Base-by-base conservation (phyloP, 1,140 invertebrate species). In the Popillia japonica region DNA sequence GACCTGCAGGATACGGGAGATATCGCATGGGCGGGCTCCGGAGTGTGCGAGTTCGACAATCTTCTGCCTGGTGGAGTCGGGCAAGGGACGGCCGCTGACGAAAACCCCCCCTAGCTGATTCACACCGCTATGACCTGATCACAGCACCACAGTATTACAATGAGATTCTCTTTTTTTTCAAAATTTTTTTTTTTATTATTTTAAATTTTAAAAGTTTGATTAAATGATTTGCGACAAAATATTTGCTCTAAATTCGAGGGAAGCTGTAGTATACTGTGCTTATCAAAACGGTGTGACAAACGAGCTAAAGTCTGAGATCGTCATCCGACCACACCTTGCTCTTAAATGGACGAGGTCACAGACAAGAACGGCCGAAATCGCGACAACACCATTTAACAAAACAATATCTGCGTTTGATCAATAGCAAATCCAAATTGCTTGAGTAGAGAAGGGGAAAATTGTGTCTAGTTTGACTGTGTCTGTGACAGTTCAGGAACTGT, bases 21-120 rank as follows among this genome's bases (percentile, higher is more conserved):
- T 99, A 89, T 99, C 98, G 89, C 98, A 99, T 4, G 98, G 98
- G 80, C 98, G 88, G 8, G 97, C 97, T 3, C 98, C 98, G 7
- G 96, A 96, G 87, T 99, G 96, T 20, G 98, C 98, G 85, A 99
- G 88, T 88, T 99, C 98, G 79, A 99, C 98, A 84, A 99, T 99
- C 90, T 98, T 96, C 89, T 99, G 96, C 79, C 98, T 90, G 59
- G 97, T 99, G 72, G 95, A 96, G 88, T 99, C 98, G 0, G 98
- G 98, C 84, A 99, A 89, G 7, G 98, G 98, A 79, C 98, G 90
- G 23, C 98, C 98, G 88, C 98, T 98, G 79, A 99, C 97, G 90
- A 98, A 99, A 75, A 99, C 97, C 55, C 98, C 98, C 77, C 98
- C 98, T 80, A 99, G 92, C 89, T 99, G 98, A 89, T 99, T 99